Evolutionary conservation across 2,797 vertebrate genomes (phyloP).

Genomic region (Cossypha heuglini): DNA sequence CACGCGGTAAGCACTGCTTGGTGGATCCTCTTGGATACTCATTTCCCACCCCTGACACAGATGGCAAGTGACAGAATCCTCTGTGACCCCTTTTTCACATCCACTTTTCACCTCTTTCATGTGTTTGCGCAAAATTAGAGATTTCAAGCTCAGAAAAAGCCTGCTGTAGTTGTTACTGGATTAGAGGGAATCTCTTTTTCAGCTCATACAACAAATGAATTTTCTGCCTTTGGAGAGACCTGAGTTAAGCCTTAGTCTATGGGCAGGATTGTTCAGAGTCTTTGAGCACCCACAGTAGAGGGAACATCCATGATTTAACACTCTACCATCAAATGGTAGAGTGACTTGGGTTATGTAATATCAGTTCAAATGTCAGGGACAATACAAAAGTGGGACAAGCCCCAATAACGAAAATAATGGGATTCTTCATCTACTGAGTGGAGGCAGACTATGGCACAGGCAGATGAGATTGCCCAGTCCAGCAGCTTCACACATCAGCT

Average conservation of each 20-base stretch:
- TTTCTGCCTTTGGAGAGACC: neutral
- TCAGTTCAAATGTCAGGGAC: neutral
- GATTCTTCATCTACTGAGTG: neutral
- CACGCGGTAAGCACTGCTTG: neutral
- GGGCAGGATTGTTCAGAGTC: neutral
- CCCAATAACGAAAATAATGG: neutral
- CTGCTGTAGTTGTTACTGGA: conserved; percentile 18
- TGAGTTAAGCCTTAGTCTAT: neutral
- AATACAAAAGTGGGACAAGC: neutral
- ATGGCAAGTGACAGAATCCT: neutral
- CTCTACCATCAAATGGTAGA: neutral
- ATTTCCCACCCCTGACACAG: neutral
- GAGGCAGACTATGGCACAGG: neutral
- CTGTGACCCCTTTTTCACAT: conserved; percentile 35
- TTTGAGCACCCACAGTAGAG: rapidly evolving
- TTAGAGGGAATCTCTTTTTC: conserved; percentile 53
- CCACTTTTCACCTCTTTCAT: conserved; percentile 41
- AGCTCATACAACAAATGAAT: neutral
- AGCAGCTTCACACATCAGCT: rapidly evolving
- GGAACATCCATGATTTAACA: neutral
- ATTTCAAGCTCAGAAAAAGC: conserved; percentile 27
- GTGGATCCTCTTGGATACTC: neutral
- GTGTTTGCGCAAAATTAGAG: neutral
- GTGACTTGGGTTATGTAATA: neutral
- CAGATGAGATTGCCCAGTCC: neutral